These are phyloP conservation scores for Platycercus adscitus DNA, from an alignment of 2,113 vertebrate species.

Conservation along the genomic window DNA sequence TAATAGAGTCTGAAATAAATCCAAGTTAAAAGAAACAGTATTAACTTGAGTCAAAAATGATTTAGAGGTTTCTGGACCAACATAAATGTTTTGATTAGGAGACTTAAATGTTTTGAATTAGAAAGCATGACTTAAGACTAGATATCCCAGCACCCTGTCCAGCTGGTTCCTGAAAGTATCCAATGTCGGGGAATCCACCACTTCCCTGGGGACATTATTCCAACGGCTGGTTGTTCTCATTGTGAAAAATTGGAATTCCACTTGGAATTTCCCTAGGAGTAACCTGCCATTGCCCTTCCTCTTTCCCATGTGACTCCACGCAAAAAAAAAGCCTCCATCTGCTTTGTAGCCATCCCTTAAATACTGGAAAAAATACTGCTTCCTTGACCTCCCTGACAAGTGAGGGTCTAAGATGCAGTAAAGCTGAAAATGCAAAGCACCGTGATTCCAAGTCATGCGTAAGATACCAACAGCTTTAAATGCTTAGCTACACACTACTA, in stretches of 20 bases:
- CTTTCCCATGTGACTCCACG: not conserved
- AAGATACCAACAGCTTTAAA: not conserved
- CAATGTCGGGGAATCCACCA: not conserved
- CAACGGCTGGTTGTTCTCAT: not conserved
- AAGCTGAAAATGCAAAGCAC: not conserved
- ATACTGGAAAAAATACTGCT: not conserved
- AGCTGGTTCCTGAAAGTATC: not conserved
- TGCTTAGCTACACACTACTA: not conserved
- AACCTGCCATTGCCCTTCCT: not conserved
- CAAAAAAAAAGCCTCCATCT: not conserved
- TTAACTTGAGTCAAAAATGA: not conserved
- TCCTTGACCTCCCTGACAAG: not conserved
- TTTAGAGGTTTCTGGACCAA: not conserved
- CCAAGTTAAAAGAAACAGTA: not conserved
- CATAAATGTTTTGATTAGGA: not conserved
- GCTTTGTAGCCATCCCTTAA: not conserved
- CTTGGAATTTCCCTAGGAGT: not conserved
- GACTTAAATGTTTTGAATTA: not conserved
- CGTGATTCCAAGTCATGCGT: not conserved
- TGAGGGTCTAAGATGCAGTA: not conserved
- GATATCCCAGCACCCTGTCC: not conserved
- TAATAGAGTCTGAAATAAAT: not conserved
- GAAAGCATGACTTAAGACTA: not conserved
- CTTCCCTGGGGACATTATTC: not conserved
- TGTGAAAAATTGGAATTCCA: not conserved